Base-by-base conservation (phyloP, 2,888 invertebrate species). In the Melolontha melolontha region DNA sequence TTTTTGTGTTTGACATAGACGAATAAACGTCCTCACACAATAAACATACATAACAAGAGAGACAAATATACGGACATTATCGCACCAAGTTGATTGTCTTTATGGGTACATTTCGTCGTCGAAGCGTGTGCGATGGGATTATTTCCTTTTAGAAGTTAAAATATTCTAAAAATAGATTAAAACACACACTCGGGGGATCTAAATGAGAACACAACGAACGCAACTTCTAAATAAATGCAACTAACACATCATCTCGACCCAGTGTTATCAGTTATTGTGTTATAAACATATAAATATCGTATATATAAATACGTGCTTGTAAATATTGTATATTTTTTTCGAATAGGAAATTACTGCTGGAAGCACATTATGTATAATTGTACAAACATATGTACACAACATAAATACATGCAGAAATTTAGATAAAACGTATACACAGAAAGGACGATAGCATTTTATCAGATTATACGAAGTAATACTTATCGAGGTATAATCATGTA, bases 81-180 rank as follows among this genome's bases (percentile, higher is more conserved):
- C 59, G 34, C 12, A 14, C 17, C 12, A 44, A 41, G 14, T 11
- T 49, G 7, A 41, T 64, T 12, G 22, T 16, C 27, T 41, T 64
- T 11, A 27, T 22, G 40, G 11, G 12, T 5, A 22, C 40, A 57
- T 34, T 34, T 34, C 10, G 34, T 42, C n/a, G 51, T 42, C 64
- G 14, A 17, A 11, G 17, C 59, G 59, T 47, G 47, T 44, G 47
- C 47, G 34, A 34, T 34, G 59, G 50, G 27, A 66, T 57, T 66
- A 66, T 66, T 66, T 66, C 66, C 66, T 66, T 66, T 66, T 66
- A 57, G 40, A 66, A 66, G 55, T 54, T 57, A 66, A 66, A 66
- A 49, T 66, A 44, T 59, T 59, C 66, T 66, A 66, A 66, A 66
- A 66, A 66, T 66, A 66, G 66, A 55, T 42, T 29, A 49, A 51